phyloP scores from a whole-genome alignment of 1,140 invertebrate species.

The Holotrichia oblita region DNA sequence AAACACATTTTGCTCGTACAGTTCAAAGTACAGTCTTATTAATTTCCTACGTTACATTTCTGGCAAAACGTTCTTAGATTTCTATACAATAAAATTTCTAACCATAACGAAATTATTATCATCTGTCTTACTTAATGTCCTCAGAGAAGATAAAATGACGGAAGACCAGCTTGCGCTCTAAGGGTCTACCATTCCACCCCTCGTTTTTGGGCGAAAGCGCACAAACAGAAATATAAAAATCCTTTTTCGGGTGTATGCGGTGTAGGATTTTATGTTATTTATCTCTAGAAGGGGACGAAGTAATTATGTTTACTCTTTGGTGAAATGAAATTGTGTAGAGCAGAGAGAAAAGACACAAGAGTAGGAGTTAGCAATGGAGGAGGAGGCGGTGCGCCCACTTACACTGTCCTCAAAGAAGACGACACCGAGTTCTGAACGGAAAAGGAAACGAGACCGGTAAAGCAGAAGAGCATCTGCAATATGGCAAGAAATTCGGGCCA shows the following conservation, averaged over 20 bases:
- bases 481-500: conserved; percentile 48
- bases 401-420: background rate
- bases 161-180: background rate
- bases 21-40: too few relatives aligned
- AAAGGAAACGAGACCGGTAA: conserved; percentile 1
- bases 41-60: background rate
- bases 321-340: conserved; percentile 21
- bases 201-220: background rate
- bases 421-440: too few relatives aligned
- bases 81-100: background rate
- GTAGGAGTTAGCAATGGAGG: too few relatives aligned
- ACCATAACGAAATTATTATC: conserved; percentile 8
- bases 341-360: background rate
- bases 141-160: background rate
- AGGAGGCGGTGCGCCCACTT: background rate
- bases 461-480: conserved; percentile 51
- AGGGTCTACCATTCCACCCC: too few relatives aligned
- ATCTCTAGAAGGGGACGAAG: conserved; percentile 28
- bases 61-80: background rate
- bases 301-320: conserved; percentile 28
- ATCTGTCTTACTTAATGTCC: background rate
- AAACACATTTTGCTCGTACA: too few relatives aligned
- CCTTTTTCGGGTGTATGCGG: background rate
- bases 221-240: conserved; percentile 35
- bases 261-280: conserved; percentile 29